Conservation (phyloP, 2,797 vertebrate genomes). For the Sebastes diaconus region DNA sequence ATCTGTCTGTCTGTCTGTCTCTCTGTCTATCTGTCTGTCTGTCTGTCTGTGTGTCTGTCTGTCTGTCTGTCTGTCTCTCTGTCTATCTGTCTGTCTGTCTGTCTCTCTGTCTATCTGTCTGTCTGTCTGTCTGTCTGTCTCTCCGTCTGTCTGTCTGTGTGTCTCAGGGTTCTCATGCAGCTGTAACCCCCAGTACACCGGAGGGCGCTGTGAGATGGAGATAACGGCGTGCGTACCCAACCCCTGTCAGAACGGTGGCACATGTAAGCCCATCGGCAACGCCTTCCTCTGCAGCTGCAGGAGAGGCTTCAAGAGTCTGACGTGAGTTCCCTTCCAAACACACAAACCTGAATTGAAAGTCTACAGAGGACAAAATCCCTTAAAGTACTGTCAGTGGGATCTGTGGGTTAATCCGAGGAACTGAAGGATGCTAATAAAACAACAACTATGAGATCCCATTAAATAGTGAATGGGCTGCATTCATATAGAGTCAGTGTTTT, state of each 20-base stretch:
- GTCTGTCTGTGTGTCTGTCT: no score
- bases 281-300: constrained; percentile 95
- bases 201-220: constrained; percentile 93
- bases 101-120: background rate
- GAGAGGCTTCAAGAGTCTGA: constrained; percentile 91
- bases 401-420: background rate
- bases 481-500: background rate
- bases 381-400: background rate
- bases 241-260: constrained; percentile 91
- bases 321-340: constrained; percentile 83
- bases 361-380: background rate
- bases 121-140: background rate
- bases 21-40: fast-evolving
- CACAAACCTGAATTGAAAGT: background rate
- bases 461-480: background rate
- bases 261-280: constrained; percentile 91
- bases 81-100: fast-evolving
- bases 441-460: background rate
- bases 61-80: no score
- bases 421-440: background rate
- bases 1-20: no score
- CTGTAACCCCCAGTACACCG: constrained; percentile 92
- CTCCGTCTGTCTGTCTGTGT: background rate
- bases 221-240: constrained; percentile 95
- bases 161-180: constrained; percentile 91